These are phyloP conservation scores for Gymnosoma rotundatum DNA, from an alignment of 2,888 invertebrate genomes.

Conservation along the genomic window DNA sequence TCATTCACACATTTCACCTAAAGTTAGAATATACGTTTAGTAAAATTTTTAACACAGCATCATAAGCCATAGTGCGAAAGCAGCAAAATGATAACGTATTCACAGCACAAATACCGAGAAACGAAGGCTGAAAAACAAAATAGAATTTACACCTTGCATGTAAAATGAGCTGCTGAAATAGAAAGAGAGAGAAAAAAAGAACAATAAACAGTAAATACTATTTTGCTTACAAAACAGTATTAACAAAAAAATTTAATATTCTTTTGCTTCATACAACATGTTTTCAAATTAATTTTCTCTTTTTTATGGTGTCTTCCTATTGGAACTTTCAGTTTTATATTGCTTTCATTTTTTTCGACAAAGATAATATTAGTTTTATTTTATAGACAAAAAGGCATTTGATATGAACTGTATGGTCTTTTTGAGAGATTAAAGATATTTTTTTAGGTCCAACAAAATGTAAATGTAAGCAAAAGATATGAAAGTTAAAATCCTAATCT, in stretches of 20 bases:
- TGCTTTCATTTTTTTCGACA: constrained; percentile 32
- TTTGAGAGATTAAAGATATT: no score
- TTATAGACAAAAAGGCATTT: not conserved
- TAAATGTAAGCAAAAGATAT: no score
- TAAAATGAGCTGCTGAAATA: constrained; percentile 57
- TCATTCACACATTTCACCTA: not conserved
- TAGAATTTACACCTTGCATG: constrained; percentile 68
- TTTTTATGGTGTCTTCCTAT: constrained; percentile 21
- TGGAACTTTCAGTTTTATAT: constrained; percentile 35
- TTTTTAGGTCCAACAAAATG: no score
- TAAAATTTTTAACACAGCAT: constrained; percentile 16
- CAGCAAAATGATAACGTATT: constrained; percentile 9
- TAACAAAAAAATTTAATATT: constrained; percentile 7
- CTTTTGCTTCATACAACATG: constrained; percentile 18
- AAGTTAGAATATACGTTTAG: constrained; percentile 11
- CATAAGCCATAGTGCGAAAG: constrained; percentile 33
- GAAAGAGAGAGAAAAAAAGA: constrained; percentile 12
- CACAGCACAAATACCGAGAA: not conserved
- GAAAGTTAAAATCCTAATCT: no score
- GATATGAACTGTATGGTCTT: no score
- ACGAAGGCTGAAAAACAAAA: constrained; percentile 19
- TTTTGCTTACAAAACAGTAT: constrained; percentile 29
- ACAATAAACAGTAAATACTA: constrained; percentile 24
- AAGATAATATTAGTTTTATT: constrained; percentile 41
- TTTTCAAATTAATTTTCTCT: constrained; percentile 21